These are phyloP conservation scores for Haemorhous mexicanus DNA, from an alignment of 2,113 vertebrate genomes.

Conservation along the genomic window DNA sequence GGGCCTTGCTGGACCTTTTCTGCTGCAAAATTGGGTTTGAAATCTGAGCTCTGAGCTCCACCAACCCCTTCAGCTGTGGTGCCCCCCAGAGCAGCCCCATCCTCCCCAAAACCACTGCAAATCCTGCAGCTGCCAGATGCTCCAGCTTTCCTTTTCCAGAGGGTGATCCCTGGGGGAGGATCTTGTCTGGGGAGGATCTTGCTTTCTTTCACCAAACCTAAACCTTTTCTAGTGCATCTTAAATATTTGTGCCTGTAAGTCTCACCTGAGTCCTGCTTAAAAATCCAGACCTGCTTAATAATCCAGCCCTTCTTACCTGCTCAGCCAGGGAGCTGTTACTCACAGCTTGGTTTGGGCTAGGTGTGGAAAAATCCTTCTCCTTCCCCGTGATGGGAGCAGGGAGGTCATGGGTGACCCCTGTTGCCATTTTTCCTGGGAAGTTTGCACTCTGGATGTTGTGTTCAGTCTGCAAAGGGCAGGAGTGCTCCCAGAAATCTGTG, in stretches of 20 bases:
- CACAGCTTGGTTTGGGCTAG: no score
- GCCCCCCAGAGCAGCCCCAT: neutral
- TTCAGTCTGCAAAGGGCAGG: neutral
- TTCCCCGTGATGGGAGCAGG: neutral
- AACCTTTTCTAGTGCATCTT: fast-evolving
- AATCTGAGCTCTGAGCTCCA: neutral
- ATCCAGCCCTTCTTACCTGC: neutral
- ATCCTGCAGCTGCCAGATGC: neutral
- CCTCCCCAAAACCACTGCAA: neutral
- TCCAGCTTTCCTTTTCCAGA: neutral
- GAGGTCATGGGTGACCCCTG: fast-evolving
- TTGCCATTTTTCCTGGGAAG: neutral
- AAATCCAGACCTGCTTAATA: neutral
- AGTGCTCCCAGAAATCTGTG: neutral
- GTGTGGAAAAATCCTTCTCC: neutral
- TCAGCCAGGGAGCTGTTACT: neutral
- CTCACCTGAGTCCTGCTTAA: neutral
- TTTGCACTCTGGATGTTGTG: fast-evolving
- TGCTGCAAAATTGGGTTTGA: neutral
- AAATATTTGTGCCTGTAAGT: neutral
- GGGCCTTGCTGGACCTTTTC: neutral
- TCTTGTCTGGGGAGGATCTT: neutral
- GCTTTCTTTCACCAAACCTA: neutral
- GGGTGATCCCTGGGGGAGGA: neutral
- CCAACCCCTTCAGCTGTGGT: neutral